phyloP scores from a whole-genome alignment of 2,888 invertebrate genomes.

The Eurytoma adleriae region DNA sequence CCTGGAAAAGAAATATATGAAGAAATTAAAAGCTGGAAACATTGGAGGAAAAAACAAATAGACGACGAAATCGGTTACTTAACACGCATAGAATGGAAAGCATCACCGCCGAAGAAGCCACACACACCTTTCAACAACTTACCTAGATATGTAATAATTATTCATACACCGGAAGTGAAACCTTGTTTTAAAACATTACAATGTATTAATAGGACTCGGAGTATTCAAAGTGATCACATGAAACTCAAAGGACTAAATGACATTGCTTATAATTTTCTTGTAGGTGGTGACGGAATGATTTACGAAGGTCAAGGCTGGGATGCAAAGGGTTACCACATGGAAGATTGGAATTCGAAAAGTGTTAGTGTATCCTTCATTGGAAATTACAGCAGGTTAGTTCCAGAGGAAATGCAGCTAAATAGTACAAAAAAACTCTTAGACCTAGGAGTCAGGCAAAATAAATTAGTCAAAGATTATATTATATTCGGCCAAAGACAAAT shows the following conservation, averaged over 20 bases:
- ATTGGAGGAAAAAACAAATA: slow-evolving; percentile 74
- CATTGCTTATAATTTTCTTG: slow-evolving; percentile 83
- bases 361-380: slow-evolving; percentile 86
- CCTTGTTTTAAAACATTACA: slow-evolving; percentile 68
- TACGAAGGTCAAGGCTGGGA: slow-evolving; percentile 88
- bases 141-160: slow-evolving; percentile 68
- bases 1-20: slow-evolving; percentile 82
- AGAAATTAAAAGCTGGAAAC: slow-evolving; percentile 83
- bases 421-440: slow-evolving; percentile 81
- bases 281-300: slow-evolving; percentile 87
- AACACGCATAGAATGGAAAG: slow-evolving; percentile 81
- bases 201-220: slow-evolving; percentile 63
- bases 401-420: slow-evolving; percentile 73
- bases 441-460: slow-evolving; percentile 80
- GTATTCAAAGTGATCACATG: slow-evolving; percentile 78
- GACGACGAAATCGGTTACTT: slow-evolving; percentile 63
- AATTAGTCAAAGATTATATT: slow-evolving; percentile 81
- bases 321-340: slow-evolving; percentile 83
- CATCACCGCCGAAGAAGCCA: slow-evolving; percentile 77
- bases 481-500: slow-evolving; percentile 83
- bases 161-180: slow-evolving; percentile 63
- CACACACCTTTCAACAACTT: slow-evolving; percentile 56
- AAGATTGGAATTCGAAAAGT: slow-evolving; percentile 80
- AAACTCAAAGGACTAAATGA: slow-evolving; percentile 79
- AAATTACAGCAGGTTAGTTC: slow-evolving; percentile 79